Conservation (phyloP, 2,888 invertebrate species). For the Tetropium fuscum region DNA sequence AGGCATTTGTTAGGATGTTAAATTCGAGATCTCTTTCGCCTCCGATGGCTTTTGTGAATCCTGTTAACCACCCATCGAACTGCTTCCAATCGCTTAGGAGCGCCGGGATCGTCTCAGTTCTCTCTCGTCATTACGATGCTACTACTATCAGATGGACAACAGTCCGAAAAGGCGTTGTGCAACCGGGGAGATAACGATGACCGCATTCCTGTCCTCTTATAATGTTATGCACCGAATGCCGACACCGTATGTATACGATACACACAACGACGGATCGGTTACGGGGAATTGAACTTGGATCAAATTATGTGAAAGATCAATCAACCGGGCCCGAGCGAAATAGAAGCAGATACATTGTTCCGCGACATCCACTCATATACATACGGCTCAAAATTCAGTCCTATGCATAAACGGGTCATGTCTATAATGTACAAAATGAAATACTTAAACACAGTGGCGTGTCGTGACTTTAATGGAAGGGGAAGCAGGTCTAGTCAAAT, state of each 20-base stretch:
- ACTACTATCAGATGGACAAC: conserved; percentile 17
- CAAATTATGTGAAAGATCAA: conserved; percentile 10
- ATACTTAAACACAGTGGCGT: too few relatives aligned
- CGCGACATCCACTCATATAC: too few relatives aligned
- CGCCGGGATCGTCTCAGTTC: not conserved
- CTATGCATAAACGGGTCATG: too few relatives aligned
- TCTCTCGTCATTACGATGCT: conserved; percentile 4
- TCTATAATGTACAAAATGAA: too few relatives aligned
- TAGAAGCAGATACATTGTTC: too few relatives aligned
- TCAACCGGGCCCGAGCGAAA: not conserved
- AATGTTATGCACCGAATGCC: conserved; percentile 24
- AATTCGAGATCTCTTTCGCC: not conserved
- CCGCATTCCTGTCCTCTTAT: conserved; percentile 21
- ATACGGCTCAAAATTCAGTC: too few relatives aligned
- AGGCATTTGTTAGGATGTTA: too few relatives aligned
- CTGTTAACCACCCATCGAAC: not conserved
- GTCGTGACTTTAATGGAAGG: too few relatives aligned
- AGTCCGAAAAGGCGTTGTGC: conserved; percentile 22
- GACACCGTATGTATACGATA: too few relatives aligned
- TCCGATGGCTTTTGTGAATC: too few relatives aligned
- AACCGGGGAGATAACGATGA: conserved; percentile 22
- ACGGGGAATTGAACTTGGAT: not conserved
- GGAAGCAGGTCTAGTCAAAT: too few relatives aligned
- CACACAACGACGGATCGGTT: conserved; percentile 10
- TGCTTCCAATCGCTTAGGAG: not conserved